phyloP scores from a whole-genome alignment of 2,888 invertebrate genomes.

The Pristionchus entomophagus region DNA sequence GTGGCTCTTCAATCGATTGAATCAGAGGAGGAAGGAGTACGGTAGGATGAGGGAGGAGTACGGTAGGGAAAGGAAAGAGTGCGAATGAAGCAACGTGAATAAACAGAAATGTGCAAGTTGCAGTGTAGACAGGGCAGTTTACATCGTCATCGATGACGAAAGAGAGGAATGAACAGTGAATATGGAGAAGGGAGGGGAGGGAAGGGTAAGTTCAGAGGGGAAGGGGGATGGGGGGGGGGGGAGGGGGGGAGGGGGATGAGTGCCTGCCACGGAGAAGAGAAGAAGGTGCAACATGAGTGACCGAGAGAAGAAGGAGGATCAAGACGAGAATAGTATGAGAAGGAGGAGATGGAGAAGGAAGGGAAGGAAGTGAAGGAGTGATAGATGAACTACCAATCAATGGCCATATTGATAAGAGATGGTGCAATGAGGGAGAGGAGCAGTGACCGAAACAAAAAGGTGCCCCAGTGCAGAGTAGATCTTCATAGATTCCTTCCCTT shows the following conservation, averaged over 20 bases:
- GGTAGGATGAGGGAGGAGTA: background rate
- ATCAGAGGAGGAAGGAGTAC: background rate
- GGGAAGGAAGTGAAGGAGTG: background rate
- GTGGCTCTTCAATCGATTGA: background rate
- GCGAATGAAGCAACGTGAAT: background rate
- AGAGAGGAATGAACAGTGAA: background rate
- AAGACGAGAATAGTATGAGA: background rate
- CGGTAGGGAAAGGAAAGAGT: background rate
- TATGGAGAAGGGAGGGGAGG: background rate
- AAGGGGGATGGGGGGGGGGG: background rate
- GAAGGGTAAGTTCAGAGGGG: background rate
- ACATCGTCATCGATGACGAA: background rate
- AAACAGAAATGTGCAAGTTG: background rate
- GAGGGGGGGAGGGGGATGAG: constrained; percentile 1
- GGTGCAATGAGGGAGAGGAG: background rate
- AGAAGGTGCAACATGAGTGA: constrained; percentile 42
- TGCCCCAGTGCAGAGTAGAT: background rate
- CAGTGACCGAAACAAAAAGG: background rate
- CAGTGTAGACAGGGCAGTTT: background rate
- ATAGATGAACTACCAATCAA: background rate
- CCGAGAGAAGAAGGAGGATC: background rate
- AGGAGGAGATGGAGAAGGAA: background rate
- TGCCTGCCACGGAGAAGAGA: constrained; percentile 33
- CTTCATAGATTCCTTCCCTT: background rate
- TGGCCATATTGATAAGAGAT: constrained; percentile 21